Base-by-base conservation (phyloP, 2,113 vertebrate genomes). In the Eudyptes chrysolophus region DNA sequence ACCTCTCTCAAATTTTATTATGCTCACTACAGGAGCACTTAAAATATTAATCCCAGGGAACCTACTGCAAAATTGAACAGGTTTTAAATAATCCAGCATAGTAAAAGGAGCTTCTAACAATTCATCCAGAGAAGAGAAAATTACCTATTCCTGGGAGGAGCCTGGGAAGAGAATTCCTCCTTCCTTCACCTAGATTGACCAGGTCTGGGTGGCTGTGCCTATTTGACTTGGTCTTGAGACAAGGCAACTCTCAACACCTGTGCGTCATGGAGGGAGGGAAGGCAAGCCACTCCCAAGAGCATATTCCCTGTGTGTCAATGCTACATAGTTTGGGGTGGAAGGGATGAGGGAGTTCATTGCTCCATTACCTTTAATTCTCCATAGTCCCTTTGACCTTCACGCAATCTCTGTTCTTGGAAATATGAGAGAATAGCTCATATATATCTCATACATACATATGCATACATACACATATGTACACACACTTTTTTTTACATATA, bases 31-130 rank as follows among this genome's bases (percentile, higher is more conserved):
- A 0, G 34, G n/a, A 89, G 21, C 1, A 2, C 51, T 79, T 70
- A 82, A 89, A 94, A 84, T 57, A 94, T 38, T 68, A 94, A 84
- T 51, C 42, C 25, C 14, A 60, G 58, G 7, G 42, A 96, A 58
- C 13, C 29, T 70, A 70, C 71, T 55, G 30, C 68, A 95, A 79
- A 95, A 74, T 6, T 21, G 32, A 86, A 22, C n/a, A 57, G 66
- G 15, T 87, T 96, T 92, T 74, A 81, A 81, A 68, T 49, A 90
- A 68, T 48, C 62, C 60, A 92, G 46, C 15, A 25, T 16, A 66
- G 62, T 13, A 65, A 81, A 88, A 69, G 16, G 48, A 96, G 10
- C 44, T 51, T 75, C 77, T 64, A 44, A 79, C 11, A 60, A 68
- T 76, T 87, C 32, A 34, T 17, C 27, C 61, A 55, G 74, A 46